These are phyloP conservation scores for Nyctibius grandis DNA, from an alignment of 2,797 vertebrate genomes.

Conservation along the genomic window DNA sequence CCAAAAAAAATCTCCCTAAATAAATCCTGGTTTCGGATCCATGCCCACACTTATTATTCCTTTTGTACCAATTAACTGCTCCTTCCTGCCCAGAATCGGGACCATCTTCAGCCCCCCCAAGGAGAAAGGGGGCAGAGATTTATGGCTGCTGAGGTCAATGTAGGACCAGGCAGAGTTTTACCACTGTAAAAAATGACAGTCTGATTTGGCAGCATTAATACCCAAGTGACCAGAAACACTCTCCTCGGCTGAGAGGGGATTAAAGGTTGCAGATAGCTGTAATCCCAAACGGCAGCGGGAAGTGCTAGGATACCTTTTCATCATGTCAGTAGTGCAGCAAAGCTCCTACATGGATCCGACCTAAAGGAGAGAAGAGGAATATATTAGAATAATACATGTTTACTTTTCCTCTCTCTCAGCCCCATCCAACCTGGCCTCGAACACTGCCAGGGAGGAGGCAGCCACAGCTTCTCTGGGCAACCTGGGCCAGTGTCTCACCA, in stretches of 20 bases:
- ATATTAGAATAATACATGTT: rapidly evolving
- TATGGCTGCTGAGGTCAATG: background rate
- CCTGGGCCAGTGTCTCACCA: too few species aligned
- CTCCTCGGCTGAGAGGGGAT: background rate
- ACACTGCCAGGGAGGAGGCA: too few species aligned
- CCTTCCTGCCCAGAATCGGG: background rate
- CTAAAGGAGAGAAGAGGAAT: background rate
- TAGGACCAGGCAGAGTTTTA: background rate
- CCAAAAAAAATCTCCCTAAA: slow-evolving; percentile 19
- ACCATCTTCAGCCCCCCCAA: background rate
- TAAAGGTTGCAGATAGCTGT: background rate
- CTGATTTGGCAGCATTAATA: background rate
- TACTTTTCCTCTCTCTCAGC: background rate
- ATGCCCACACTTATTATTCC: background rate
- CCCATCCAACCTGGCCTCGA: too few species aligned
- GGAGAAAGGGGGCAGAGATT: background rate
- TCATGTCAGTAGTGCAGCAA: slow-evolving; percentile 44
- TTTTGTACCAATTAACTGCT: background rate
- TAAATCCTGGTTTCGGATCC: background rate
- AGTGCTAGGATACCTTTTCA: slow-evolving; percentile 1
- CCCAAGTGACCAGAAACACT: background rate
- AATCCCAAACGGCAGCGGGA: background rate
- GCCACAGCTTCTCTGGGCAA: too few species aligned
- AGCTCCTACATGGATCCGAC: slow-evolving; percentile 44
- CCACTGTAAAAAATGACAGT: background rate